Conservation (phyloP, 2,888 invertebrate species). For the Chironomus tentans region DNA sequence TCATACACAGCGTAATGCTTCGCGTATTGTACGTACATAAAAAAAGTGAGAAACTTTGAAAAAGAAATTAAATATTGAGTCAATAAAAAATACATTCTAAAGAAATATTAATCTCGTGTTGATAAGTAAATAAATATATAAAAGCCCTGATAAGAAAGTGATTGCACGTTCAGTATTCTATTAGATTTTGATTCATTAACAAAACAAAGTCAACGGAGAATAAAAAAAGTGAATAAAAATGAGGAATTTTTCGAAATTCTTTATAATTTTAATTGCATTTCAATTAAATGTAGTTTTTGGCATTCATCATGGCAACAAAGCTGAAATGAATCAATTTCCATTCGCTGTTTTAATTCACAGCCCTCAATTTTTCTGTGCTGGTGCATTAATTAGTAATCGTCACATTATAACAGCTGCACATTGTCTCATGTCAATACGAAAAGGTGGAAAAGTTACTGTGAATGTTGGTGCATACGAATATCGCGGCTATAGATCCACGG, state of each 20-base stretch:
- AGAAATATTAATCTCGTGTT: neutral
- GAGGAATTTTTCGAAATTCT: neutral
- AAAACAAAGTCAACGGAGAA: neutral
- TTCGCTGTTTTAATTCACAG: neutral
- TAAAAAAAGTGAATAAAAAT: neutral
- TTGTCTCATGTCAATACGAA: neutral
- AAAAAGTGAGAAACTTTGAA: too few species aligned
- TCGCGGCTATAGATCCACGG: neutral
- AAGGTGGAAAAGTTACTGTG: neutral
- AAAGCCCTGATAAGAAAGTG: neutral
- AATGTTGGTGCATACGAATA: neutral
- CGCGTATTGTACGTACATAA: too few species aligned
- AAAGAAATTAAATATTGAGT: too few species aligned
- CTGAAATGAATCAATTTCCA: neutral
- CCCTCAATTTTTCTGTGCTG: neutral
- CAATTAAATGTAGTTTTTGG: neutral
- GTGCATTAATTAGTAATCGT: neutral
- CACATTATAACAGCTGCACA: neutral
- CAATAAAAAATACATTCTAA: neutral
- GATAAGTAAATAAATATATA: neutral
- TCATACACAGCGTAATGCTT: too few species aligned
- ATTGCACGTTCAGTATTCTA: neutral
- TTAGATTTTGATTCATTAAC: neutral
- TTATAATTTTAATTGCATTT: neutral
- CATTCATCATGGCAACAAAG: neutral